Evolutionary conservation across 2,797 vertebrate genomes (phyloP).

Genomic region (Amblyopsis hoosieri): DNA sequence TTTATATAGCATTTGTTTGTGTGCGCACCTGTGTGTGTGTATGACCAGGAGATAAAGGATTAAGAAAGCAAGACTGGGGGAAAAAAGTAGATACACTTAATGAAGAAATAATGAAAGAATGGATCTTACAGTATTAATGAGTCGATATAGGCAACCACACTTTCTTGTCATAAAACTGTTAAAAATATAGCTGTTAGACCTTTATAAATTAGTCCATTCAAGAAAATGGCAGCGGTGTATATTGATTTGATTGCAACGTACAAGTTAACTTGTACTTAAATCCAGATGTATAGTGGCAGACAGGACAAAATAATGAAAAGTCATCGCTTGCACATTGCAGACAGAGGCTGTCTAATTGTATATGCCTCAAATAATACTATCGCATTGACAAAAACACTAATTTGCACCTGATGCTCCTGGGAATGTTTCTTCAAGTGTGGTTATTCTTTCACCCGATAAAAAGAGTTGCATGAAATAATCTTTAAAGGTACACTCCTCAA

Average conservation of each 20-base stretch:
- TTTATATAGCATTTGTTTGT: constrained; percentile 74
- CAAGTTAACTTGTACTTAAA: constrained; percentile 45
- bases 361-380: constrained; percentile 51
- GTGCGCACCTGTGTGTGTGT: constrained; percentile 41
- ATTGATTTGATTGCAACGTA: constrained; percentile 47
- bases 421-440: constrained; percentile 51
- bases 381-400: constrained; percentile 46
- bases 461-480: constrained; percentile 24
- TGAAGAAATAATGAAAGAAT: constrained; percentile 42
- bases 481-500: no score
- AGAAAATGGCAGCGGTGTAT: constrained; percentile 47
- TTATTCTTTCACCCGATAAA: constrained; percentile 53
- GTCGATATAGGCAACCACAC: constrained; percentile 65
- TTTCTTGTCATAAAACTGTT: constrained; percentile 63
- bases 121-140: constrained; percentile 57
- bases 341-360: constrained; percentile 46
- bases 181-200: constrained; percentile 58
- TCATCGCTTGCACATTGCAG: constrained; percentile 57
- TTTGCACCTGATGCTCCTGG: constrained; percentile 53
- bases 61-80: constrained; percentile 4
- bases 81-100: constrained; percentile 5
- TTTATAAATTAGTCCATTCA: constrained; percentile 57
- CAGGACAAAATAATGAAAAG: constrained; percentile 49
- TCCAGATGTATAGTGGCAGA: constrained; percentile 45
- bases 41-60: constrained; percentile 25